A percentile compares a stretch with the other conserved stretches of the same genome.
Evolutionary conservation across 2,888 invertebrate species (phyloP).

Genomic region (Leptarthrus brevirostris): DNA sequence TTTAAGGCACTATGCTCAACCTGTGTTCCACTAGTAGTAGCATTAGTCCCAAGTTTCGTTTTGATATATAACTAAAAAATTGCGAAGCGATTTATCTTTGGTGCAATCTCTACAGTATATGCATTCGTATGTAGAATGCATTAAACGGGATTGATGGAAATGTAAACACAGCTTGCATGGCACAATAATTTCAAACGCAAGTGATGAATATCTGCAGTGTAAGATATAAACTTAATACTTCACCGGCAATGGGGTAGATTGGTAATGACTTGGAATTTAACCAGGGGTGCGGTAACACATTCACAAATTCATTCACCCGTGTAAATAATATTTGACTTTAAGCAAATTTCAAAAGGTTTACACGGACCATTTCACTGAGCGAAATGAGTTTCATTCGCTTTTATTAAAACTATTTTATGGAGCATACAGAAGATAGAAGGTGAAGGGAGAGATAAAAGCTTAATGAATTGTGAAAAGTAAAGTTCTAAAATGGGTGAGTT

Average conservation of each 20-base stretch:
- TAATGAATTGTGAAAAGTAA: slow-evolving; percentile 27
- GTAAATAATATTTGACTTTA: neutral
- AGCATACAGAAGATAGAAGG: neutral
- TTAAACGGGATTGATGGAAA: slow-evolving; percentile 29
- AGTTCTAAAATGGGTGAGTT: neutral
- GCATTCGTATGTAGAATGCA: slow-evolving; percentile 15
- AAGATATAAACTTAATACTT: neutral
- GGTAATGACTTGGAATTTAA: slow-evolving; percentile 14
- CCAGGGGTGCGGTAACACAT: neutral
- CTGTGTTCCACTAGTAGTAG: neutral
- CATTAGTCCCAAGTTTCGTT: neutral
- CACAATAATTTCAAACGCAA: neutral
- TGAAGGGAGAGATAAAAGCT: slow-evolving; percentile 1
- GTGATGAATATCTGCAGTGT: neutral
- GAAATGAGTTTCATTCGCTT: slow-evolving; percentile 6
- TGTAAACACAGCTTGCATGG: slow-evolving; percentile 18
- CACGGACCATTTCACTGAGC: slow-evolving; percentile 27
- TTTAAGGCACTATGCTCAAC: neutral
- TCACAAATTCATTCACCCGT: neutral
- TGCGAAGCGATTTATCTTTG: slow-evolving; percentile 42
- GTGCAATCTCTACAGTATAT: slow-evolving; percentile 8
- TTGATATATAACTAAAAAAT: slow-evolving; percentile 36
- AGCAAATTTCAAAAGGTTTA: slow-evolving; percentile 1
- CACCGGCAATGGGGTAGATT: neutral
- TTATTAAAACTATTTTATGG: slow-evolving; percentile 22